Percentiles rank a stretch among this genome's conserved stretches.
phyloP scores from a whole-genome alignment of 2,797 vertebrate genomes.

The Neostethus bicornis region DNA sequence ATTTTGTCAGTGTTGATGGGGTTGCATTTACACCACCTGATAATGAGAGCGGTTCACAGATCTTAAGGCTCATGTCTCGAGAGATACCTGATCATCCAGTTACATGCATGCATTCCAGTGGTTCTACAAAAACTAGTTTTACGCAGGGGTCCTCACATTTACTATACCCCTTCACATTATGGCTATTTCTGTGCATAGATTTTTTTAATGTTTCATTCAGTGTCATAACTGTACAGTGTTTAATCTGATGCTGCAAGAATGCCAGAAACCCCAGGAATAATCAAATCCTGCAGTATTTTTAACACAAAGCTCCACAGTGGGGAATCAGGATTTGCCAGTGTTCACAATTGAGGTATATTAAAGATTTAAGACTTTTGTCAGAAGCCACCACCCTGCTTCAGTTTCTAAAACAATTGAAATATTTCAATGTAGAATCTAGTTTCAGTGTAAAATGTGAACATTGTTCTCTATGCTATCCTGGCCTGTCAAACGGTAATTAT shows the following conservation, averaged over 20 bases:
- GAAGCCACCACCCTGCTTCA: constrained; percentile 48
- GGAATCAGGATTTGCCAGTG: constrained; percentile 57
- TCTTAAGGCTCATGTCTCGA: constrained; percentile 65
- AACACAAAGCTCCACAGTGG: constrained; percentile 48
- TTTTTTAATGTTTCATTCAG: constrained; percentile 29
- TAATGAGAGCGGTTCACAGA: constrained; percentile 61
- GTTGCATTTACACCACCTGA: constrained; percentile 38
- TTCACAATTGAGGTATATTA: constrained; percentile 73
- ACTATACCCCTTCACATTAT: constrained; percentile 3
- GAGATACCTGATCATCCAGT: constrained; percentile 60
- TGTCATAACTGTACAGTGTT: constrained; percentile 35
- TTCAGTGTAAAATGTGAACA: constrained; percentile 41
- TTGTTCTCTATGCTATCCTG: constrained; percentile 20
- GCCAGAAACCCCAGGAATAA: constrained; percentile 36
- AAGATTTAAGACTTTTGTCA: constrained; percentile 45
- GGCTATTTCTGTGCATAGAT: background rate
- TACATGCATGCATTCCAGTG: constrained; percentile 45
- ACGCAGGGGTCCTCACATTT: constrained; percentile 12
- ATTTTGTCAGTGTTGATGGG: constrained; percentile 67
- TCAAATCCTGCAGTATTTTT: constrained; percentile 41
- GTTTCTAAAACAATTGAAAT: constrained; percentile 52
- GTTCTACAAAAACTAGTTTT: constrained; percentile 29
- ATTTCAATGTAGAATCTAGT: constrained; percentile 40
- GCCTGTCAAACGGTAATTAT: constrained; percentile 24
- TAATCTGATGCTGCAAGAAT: constrained; percentile 33